These are phyloP conservation scores for Parus major DNA, from an alignment of 2,113 vertebrate species.

Conservation along the genomic window DNA sequence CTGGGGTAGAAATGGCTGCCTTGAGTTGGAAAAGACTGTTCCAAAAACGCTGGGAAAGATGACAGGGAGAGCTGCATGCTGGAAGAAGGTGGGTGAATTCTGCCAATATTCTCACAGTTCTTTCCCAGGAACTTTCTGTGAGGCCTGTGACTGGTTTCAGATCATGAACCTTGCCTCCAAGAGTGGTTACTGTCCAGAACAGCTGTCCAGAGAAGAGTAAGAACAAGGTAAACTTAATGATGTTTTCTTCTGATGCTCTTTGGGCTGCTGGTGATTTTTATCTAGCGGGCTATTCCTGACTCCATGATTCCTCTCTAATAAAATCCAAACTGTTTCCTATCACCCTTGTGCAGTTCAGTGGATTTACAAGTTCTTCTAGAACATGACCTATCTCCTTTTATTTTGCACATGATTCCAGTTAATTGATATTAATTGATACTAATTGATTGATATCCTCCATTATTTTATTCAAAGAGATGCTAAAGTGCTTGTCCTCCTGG, in stretches of 20 bases:
- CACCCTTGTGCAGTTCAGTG: not conserved
- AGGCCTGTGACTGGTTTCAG: not conserved
- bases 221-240: not conserved
- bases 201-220: not conserved
- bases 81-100: not conserved
- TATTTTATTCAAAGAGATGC: not conserved
- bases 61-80: not conserved
- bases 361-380: not conserved
- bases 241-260: not conserved
- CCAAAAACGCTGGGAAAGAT: not conserved
- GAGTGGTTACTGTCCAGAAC: not conserved
- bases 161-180: not conserved
- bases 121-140: not conserved
- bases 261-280: not conserved
- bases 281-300: not conserved
- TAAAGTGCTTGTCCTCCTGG: not conserved
- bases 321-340: not conserved
- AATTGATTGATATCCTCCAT: not conserved
- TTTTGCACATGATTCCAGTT: not conserved
- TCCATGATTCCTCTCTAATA: not conserved
- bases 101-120: not conserved
- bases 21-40: not conserved
- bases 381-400: not conserved
- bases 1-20: not conserved
- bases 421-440: not conserved